Evolutionary conservation across 2,888 invertebrate genomes (phyloP).

Genomic region (Scaptomyza tumidula): DNA sequence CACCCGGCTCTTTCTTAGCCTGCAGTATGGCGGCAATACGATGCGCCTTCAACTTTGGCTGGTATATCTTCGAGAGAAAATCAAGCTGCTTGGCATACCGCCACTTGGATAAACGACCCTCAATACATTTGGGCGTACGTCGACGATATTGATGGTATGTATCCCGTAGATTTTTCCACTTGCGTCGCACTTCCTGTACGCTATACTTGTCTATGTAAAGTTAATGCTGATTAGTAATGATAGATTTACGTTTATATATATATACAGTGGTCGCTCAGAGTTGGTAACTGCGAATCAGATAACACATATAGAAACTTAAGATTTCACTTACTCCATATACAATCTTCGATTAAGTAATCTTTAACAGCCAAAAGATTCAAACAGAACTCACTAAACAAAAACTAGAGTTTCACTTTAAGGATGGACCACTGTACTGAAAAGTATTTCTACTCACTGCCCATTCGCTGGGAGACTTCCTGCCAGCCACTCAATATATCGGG

Average conservation of each 20-base stretch:
- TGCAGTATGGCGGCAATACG: slow-evolving; percentile 66
- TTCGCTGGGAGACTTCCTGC: slow-evolving; percentile 79
- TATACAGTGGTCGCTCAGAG: background rate
- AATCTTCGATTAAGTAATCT: too few species aligned
- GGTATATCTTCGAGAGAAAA: slow-evolving; percentile 81
- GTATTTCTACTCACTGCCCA: slow-evolving; percentile 76
- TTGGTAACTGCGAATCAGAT: background rate
- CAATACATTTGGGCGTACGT: slow-evolving; percentile 78
- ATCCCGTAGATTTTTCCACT: slow-evolving; percentile 83
- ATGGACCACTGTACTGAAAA: slow-evolving; percentile 4
- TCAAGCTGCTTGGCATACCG: slow-evolving; percentile 81
- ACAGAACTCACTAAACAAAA: too few species aligned
- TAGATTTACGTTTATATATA: background rate
- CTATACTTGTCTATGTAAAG: slow-evolving; percentile 63
- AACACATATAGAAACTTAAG: too few species aligned
- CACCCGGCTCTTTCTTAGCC: slow-evolving; percentile 56
- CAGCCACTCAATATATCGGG: slow-evolving; percentile 80
- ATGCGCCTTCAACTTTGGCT: slow-evolving; percentile 82
- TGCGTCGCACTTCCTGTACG: slow-evolving; percentile 81
- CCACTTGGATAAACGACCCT: slow-evolving; percentile 82
- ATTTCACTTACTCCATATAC: too few species aligned
- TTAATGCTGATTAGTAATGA: background rate
- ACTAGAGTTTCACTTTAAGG: background rate
- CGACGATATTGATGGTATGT: slow-evolving; percentile 83
- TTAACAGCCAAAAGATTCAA: too few species aligned